Percentiles rank a stretch among this genome's conserved stretches.
Conservation (phyloP, 1,140 invertebrate species). For the Drosophila sproati region DNA sequence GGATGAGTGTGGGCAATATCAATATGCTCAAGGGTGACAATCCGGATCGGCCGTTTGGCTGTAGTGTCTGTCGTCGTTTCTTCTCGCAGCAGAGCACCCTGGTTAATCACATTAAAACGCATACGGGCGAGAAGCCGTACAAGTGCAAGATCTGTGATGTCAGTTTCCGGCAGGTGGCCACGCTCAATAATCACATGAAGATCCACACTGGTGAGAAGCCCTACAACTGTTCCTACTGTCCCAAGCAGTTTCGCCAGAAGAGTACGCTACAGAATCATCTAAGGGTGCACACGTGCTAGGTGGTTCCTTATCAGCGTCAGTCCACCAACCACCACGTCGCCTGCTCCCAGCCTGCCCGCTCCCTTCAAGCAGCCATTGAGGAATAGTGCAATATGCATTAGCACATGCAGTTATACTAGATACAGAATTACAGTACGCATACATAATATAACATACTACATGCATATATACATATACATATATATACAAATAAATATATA, state of each 20-base stretch:
- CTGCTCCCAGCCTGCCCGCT: slow-evolving; percentile 35
- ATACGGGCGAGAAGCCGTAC: slow-evolving; percentile 84
- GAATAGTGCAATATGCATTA: slow-evolving; percentile 76
- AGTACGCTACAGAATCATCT: slow-evolving; percentile 83
- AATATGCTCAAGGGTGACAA: slow-evolving; percentile 77
- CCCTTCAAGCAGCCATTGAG: slow-evolving; percentile 69
- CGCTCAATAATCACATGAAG: slow-evolving; percentile 84
- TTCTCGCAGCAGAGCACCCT: slow-evolving; percentile 84
- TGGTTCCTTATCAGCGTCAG: slow-evolving; percentile 8
- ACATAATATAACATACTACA: slow-evolving; percentile 31
- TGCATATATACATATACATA: slow-evolving; percentile 17
- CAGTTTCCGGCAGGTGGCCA: slow-evolving; percentile 81
- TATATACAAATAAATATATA: slow-evolving; percentile 24
- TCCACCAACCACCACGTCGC: not conserved
- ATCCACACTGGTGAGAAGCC: slow-evolving; percentile 84
- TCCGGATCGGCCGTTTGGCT: slow-evolving; percentile 84
- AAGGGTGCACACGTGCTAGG: slow-evolving; percentile 79
- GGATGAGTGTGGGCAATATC: slow-evolving; percentile 67
- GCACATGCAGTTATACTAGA: slow-evolving; percentile 42
- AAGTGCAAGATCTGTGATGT: slow-evolving; percentile 84
- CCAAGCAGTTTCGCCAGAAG: slow-evolving; percentile 83
- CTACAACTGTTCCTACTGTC: slow-evolving; percentile 84
- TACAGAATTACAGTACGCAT: slow-evolving; percentile 31
- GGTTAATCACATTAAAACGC: slow-evolving; percentile 84
- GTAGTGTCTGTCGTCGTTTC: slow-evolving; percentile 79